Base-by-base conservation (phyloP, 1,140 invertebrate genomes). In the Popillia japonica region DNA sequence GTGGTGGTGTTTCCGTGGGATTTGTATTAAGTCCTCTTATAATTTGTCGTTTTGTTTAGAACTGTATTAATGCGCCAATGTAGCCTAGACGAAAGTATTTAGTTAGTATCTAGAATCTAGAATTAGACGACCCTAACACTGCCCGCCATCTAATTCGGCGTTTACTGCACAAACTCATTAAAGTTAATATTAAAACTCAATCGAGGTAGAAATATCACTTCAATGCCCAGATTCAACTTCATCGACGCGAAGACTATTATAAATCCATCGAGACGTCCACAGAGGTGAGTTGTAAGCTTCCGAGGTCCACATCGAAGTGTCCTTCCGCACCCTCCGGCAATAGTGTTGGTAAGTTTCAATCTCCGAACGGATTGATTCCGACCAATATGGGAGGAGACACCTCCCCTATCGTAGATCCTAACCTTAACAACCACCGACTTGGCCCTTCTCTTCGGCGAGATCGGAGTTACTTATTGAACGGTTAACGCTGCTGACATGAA, bases 401-500 rank as follows among this genome's bases (percentile, higher is more conserved):
- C 17, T 17, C 48, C 14, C 48, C 48, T 17, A 17, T 55, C 4
- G 48, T 55, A 14, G 48, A 55, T 17, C 14, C 44, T 10, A 48
- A n/a, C 48, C n/a, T 55, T 17, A 3, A 17, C n/a, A n/a, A n/a
- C n/a, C n/a, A n/a, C 48, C 14, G 27, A 34, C 27, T 34, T 34
- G 27, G 27, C 27, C 27, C 27, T 34, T 34, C 27, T 34, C 27
- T 34, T 55, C n/a, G 17, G 14, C 48, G 48, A 17, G 48, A 17
- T 55, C 17, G 14, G 48, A 55, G 48, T 55, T 55, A 55, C 48
- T 55, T 55, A 55, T 55, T 55, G 48, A 55, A 55, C 48, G 48
- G 48, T 55, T 55, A 55, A 55, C 48, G 48, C 48, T 17, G 48
- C 48, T 55, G 48, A 55, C 48, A 55, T 17, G 48, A 55, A 55